phyloP scores from a whole-genome alignment of 2,113 vertebrate species.

The Triplophysa tibetana region DNA sequence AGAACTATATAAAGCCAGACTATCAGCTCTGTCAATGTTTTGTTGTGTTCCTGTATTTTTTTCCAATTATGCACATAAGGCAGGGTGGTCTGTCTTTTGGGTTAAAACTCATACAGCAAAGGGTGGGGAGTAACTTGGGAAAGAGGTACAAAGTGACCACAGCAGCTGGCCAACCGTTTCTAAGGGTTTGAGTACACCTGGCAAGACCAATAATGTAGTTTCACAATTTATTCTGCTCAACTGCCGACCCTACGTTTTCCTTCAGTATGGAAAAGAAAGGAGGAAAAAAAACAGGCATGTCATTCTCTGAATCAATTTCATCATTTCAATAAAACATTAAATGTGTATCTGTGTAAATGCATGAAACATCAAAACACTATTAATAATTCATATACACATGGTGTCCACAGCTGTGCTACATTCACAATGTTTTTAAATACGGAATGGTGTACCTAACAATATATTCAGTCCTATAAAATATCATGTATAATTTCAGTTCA shows the following conservation, averaged over 20 bases:
- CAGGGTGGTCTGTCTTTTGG: conserved; percentile 6
- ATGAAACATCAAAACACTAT: conserved; percentile 21
- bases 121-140: background rate
- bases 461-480: conserved; percentile 15
- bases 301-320: conserved; percentile 1
- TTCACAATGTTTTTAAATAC: conserved; percentile 19
- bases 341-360: conserved; percentile 31
- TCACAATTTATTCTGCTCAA: background rate
- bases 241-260: background rate
- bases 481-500: conserved; percentile 17
- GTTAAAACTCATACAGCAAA: background rate
- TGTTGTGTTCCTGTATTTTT: conserved; percentile 15
- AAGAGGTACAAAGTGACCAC: background rate
- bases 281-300: background rate
- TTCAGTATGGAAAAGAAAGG: background rate
- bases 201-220: conserved; percentile 22
- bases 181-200: conserved; percentile 53
- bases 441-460: conserved; percentile 22
- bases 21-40: background rate
- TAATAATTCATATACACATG: conserved; percentile 37
- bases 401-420: conserved; percentile 18
- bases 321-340: conserved; percentile 19
- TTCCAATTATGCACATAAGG: conserved; percentile 3
- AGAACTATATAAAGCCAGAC: background rate
- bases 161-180: conserved; percentile 26